Conservation (phyloP, 2,888 invertebrate species). For the Epistrophella euchroma region DNA sequence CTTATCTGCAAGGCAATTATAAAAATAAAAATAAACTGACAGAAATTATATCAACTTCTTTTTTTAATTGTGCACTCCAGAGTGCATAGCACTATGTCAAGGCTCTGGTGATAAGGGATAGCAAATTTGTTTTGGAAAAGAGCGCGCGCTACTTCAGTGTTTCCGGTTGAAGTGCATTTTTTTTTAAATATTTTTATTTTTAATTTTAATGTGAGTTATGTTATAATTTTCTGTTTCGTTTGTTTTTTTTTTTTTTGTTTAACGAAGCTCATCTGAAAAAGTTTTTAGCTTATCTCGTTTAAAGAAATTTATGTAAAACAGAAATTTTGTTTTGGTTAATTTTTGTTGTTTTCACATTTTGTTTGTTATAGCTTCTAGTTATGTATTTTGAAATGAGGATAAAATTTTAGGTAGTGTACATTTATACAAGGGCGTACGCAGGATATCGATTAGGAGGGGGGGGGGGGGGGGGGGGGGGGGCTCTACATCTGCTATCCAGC, state of each 20-base stretch:
- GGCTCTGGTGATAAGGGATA: constrained; percentile 67
- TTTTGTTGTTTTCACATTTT: neutral
- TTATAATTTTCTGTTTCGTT: neutral
- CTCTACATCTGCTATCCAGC: too few species aligned
- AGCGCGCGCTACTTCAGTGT: neutral
- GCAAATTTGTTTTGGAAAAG: constrained; percentile 56
- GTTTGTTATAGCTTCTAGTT: neutral
- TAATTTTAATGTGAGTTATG: neutral
- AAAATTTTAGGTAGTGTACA: too few species aligned
- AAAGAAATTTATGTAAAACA: neutral
- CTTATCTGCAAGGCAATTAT: constrained; percentile 40
- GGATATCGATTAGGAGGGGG: too few species aligned
- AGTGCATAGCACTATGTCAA: constrained; percentile 64
- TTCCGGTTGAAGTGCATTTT: constrained; percentile 52
- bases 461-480: too few species aligned
- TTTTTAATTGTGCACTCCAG: constrained; percentile 36
- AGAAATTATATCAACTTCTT: constrained; percentile 17
- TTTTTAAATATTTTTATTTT: constrained; percentile 1
- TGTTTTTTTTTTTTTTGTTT: neutral
- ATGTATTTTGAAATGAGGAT: neutral
- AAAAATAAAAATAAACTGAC: constrained; percentile 21
- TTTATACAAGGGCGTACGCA: too few species aligned
- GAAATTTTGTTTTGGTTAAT: neutral
- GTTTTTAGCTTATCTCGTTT: neutral
- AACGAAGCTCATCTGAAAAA: neutral